These are phyloP conservation scores for Eptesicus fuscus DNA, from an alignment of 2,113 vertebrate genomes.

Conservation along the genomic window DNA sequence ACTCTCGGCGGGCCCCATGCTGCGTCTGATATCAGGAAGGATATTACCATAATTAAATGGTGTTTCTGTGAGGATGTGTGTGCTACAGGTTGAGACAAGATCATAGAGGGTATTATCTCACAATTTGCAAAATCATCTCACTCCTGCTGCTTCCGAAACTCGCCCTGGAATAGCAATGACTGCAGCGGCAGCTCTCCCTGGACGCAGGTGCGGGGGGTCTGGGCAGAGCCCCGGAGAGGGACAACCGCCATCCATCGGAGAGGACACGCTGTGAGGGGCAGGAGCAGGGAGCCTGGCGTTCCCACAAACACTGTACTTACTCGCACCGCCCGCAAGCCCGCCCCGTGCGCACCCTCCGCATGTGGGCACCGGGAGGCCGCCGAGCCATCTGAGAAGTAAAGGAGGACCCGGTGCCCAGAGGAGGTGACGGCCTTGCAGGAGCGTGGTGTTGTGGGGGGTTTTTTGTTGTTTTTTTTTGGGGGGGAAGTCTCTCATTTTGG, in stretches of 20 bases:
- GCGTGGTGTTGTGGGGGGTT: too few relatives aligned
- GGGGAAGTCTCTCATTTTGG: too few relatives aligned
- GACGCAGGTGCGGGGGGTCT: conserved; percentile 39
- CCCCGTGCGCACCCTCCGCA: neutral
- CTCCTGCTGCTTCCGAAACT: conserved; percentile 78
- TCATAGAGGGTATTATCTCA: conserved; percentile 72
- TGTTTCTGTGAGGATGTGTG: conserved; percentile 69
- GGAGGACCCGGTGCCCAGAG: too few relatives aligned
- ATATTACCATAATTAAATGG: conserved; percentile 81
- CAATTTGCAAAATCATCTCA: conserved; percentile 75
- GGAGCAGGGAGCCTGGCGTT: conserved; percentile 9
- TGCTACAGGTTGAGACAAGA: conserved; percentile 74
- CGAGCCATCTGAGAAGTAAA: neutral
- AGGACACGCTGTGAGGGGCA: conserved; percentile 1
- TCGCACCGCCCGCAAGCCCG: neutral
- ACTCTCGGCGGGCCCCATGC: conserved; percentile 73
- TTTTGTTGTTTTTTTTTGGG: too few relatives aligned
- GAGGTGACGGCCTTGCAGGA: too few relatives aligned
- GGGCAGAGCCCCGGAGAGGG: neutral
- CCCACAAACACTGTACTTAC: neutral
- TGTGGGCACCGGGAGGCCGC: neutral
- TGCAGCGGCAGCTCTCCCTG: conserved; percentile 33
- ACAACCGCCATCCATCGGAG: neutral
- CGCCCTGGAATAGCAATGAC: conserved; percentile 63
- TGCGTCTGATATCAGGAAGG: conserved; percentile 75